A percentile compares a stretch with the other conserved stretches of the same genome.
These are phyloP conservation scores for Drosophila lutescens DNA, from an alignment of 2,888 invertebrate species.

Conservation along the genomic window DNA sequence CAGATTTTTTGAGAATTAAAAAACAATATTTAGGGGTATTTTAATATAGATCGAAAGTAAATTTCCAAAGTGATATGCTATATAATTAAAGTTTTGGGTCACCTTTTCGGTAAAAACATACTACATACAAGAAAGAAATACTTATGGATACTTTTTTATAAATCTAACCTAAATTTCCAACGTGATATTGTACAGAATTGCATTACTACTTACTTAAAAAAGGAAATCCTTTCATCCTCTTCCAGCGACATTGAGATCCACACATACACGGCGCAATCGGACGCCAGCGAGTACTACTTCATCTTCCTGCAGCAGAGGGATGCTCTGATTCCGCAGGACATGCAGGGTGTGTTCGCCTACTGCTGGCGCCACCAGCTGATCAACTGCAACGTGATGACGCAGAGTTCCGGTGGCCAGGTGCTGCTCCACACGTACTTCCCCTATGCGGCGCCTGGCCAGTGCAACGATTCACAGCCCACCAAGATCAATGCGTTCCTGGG, in stretches of 20 bases:
- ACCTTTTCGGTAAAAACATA: no score
- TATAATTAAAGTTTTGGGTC: no score
- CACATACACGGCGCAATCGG: slow-evolving; percentile 50
- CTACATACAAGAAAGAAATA: no score
- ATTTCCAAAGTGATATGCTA: no score
- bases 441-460: slow-evolving; percentile 54
- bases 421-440: slow-evolving; percentile 73
- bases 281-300: slow-evolving; percentile 69
- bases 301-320: slow-evolving; percentile 69
- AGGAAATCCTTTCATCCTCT: neutral
- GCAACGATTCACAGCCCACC: slow-evolving; percentile 45
- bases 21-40: no score
- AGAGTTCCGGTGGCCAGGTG: slow-evolving; percentile 58
- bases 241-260: slow-evolving; percentile 59
- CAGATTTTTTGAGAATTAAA: no score
- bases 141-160: no score
- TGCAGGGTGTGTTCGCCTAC: slow-evolving; percentile 68
- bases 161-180: no score
- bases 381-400: slow-evolving; percentile 73
- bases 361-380: slow-evolving; percentile 72
- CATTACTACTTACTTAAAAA: no score
- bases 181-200: no score
- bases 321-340: slow-evolving; percentile 45
- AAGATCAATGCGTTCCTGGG: slow-evolving; percentile 64
- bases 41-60: no score